Percentiles rank a stretch among this genome's conserved stretches.
Evolutionary conservation across 2,888 invertebrate genomes (phyloP).

Genomic region (Mystacides longicornis): DNA sequence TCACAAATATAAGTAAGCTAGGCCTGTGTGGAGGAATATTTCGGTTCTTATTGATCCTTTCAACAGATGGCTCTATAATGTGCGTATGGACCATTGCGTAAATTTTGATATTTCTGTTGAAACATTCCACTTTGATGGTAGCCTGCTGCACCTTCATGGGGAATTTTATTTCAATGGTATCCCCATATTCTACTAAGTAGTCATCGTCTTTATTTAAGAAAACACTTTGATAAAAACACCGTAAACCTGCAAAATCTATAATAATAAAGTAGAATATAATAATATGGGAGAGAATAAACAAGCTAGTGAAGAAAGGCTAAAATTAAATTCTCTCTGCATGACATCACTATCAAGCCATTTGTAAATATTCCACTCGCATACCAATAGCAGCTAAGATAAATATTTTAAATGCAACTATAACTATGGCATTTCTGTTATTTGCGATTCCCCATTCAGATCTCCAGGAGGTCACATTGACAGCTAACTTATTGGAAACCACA

Average conservation of each 20-base stretch:
- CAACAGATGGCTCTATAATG: constrained; percentile 8
- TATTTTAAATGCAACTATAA: too few species aligned
- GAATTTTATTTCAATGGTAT: constrained; percentile 11
- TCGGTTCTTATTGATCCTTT: constrained; percentile 13
- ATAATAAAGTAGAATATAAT: neutral
- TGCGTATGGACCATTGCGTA: constrained; percentile 24
- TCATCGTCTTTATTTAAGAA: constrained; percentile 12
- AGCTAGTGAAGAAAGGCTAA: too few species aligned
- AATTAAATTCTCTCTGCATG: too few species aligned
- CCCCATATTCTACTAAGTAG: constrained; percentile 19
- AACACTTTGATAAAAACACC: constrained; percentile 19
- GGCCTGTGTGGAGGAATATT: constrained; percentile 18
- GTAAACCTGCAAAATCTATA: constrained; percentile 17
- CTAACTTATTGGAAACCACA: too few species aligned
- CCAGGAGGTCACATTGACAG: too few species aligned
- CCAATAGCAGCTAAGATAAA: too few species aligned
- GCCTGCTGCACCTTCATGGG: constrained; percentile 15
- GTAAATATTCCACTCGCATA: too few species aligned
- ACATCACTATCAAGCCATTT: too few species aligned
- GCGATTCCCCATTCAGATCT: too few species aligned
- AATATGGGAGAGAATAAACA: too few species aligned
- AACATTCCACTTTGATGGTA: constrained; percentile 21
- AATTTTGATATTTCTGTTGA: neutral
- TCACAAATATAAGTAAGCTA: constrained; percentile 24
- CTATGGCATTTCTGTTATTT: too few species aligned